Evolutionary conservation across 2,888 invertebrate species (phyloP).

Genomic region (Cheilosia grossa): DNA sequence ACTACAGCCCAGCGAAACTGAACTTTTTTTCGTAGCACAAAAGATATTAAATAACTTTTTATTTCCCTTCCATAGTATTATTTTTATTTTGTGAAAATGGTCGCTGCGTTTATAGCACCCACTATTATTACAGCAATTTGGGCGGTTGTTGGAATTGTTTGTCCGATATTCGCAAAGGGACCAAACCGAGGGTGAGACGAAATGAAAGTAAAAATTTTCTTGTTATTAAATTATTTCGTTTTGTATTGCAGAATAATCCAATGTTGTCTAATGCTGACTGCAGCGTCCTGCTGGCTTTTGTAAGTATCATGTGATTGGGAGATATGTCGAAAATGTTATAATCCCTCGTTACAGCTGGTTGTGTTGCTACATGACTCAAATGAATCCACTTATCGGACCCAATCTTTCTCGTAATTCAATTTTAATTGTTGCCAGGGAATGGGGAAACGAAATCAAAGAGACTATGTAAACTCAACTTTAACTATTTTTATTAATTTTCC

Average conservation of each 20-base stretch:
- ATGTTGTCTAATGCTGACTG: conserved; percentile 82
- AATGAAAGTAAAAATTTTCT: background rate
- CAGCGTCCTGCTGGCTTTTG: conserved; percentile 82
- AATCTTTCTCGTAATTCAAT: conserved; percentile 80
- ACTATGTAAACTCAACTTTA: conserved; percentile 15
- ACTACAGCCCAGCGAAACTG: conserved; percentile 20
- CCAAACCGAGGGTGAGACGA: conserved; percentile 80
- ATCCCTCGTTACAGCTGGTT: conserved; percentile 78
- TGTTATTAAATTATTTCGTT: background rate
- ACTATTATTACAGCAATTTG: conserved; percentile 80
- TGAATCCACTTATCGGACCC: conserved; percentile 82
- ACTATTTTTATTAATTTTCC: conserved; percentile 27
- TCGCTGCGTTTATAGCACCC: conserved; percentile 79
- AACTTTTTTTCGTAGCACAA: conserved; percentile 41
- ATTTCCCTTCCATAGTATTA: conserved; percentile 55
- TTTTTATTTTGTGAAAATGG: conserved; percentile 77
- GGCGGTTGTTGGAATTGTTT: conserved; percentile 80
- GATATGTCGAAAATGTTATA: background rate
- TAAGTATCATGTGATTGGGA: conserved; percentile 77
- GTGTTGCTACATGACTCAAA: conserved; percentile 82
- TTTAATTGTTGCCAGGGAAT: conserved; percentile 81
- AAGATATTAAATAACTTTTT: conserved; percentile 16
- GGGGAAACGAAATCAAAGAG: conserved; percentile 80
- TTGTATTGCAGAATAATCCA: conserved; percentile 79
- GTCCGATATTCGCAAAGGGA: conserved; percentile 81